Evolutionary conservation across 2,888 invertebrate genomes (phyloP), one percentile per base, ranked within the genome.

Genomic region (Lysandra bellargus): DNA sequence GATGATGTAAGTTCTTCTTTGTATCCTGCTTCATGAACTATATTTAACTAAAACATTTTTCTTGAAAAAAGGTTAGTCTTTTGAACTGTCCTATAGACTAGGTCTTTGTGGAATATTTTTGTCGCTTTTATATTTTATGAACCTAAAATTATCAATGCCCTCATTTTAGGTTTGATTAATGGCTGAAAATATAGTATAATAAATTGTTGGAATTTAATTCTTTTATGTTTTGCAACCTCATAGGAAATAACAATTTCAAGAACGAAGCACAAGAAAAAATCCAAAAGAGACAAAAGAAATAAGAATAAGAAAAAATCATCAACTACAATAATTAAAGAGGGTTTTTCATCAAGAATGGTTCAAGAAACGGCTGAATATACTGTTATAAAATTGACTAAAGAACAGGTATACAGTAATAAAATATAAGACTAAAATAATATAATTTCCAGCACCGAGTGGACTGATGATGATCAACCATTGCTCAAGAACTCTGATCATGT

Each of bases 321-420:
- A 79, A 80, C 4, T 53, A 49, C 53, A 7, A 82, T 81, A 7
- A 82, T 81, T 37, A 86, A 82, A 78, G 88, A 89, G n/a, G 92
- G 93, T 0, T 94, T 94, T 81, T 87, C 88, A 4, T 91, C 92
- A 0, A 83, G 94, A 79, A 95, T 95, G 95, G 94, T 94, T 1
- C 91, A 91, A 74, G 95, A 95, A 80, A 95, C 94, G 0, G 87
- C 89, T 0, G 92, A 94, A 81, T 95, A 95, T 82, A 80, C 86
- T 1, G 95, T 95, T 1, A 92, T 95, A 37, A 94, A 93, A 79
- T 82, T 95, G 0, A 91, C 86, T 5, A 90, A 86, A 73, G 92
- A 93, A 78, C 89, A 95, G 89, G 93, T 93, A 61, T 81, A 4
- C 0, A 37, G 69, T 14, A 80, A 80, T 6, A 17, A 14, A 49